These are phyloP conservation scores for Apocrypta bakeri DNA, from an alignment of 1,140 invertebrate genomes.

Conservation along the genomic window DNA sequence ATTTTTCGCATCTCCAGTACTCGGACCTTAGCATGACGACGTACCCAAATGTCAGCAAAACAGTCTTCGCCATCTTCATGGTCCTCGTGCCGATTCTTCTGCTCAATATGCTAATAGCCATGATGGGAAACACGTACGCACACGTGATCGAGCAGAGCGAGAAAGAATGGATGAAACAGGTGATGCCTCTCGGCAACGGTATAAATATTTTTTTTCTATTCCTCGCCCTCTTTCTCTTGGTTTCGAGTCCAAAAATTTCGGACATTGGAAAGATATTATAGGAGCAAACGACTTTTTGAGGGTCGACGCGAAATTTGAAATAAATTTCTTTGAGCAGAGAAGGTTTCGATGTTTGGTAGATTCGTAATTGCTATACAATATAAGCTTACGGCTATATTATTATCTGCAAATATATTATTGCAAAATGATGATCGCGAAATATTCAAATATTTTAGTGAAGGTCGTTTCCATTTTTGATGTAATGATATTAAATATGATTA, in stretches of 20 bases:
- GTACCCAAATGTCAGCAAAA: conserved; percentile 93
- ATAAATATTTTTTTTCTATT: not conserved
- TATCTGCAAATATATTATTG: too few relatives aligned
- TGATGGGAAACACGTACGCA: conserved; percentile 99
- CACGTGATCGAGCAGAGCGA: conserved; percentile 98
- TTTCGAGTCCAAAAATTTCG: not conserved
- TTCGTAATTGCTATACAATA: too few relatives aligned
- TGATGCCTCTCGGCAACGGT: conserved; percentile 64
- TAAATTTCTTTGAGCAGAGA: too few relatives aligned
- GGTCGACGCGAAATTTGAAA: too few relatives aligned
- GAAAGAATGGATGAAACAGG: conserved; percentile 99
- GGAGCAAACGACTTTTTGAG: conserved; percentile 6
- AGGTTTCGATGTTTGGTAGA: too few relatives aligned
- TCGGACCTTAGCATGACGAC: conserved; percentile 90
- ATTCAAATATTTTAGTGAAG: too few relatives aligned
- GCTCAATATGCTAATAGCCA: conserved; percentile 98
- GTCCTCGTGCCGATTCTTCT: conserved; percentile 96
- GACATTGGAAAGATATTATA: conserved; percentile 22
- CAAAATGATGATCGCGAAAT: too few relatives aligned
- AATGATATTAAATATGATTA: too few relatives aligned
- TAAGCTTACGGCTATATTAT: too few relatives aligned
- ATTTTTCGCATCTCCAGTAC: conserved; percentile 80
- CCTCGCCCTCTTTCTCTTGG: not conserved
- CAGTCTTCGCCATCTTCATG: conserved; percentile 98
- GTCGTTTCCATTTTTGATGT: too few relatives aligned